Base-by-base conservation (phyloP, 2,888 invertebrate species). In the Thereva nobilitata region DNA sequence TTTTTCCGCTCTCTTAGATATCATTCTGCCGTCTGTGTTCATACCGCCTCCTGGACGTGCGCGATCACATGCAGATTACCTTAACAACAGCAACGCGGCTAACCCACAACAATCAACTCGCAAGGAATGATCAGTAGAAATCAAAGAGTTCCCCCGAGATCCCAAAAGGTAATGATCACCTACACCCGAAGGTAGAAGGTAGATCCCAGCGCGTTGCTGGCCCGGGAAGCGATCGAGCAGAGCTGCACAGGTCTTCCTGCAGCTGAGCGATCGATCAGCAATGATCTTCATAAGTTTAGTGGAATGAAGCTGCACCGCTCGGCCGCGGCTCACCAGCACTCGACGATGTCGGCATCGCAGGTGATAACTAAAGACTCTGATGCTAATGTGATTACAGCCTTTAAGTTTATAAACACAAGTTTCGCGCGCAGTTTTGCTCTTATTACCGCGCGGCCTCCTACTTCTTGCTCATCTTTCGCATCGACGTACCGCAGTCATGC, bases 311-410 rank as follows among this genome's bases (percentile, higher is more conserved):
- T 44, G 52, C 49, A 52, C 50, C 40, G 38, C 37, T 49, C 47
- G 45, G 44, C 42, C 23, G 35, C n/a, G 41, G 35, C 52, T 44
- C 52, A 42, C 37, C 52, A 53, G 41, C 64, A 53, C 52, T 64
- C 52, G 52, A 10, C 44, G 52, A 68, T 73, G 74, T 75, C 76
- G 76, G 76, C 76, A 76, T 75, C 74, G 74, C 74, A 76, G 75
- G 75, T 75, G 75, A 76, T 76, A 76, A 76, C 76, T 75, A 76
- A 76, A 76, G 75, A 75, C 75, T 76, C 77, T 78, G 79, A 75
- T 76, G 74, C 77, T 80, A 80, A 80, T 80, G 78, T 80, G 80
- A 80, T 80, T 80, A 80, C 80, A 79, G 79, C 78, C 80, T 80
- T 80, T 80, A 78, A 76, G 79, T 79, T 80, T 79, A 80, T 80